phyloP scores from a whole-genome alignment of 2,113 vertebrate genomes.

The Pomatorhinus ruficollis region DNA sequence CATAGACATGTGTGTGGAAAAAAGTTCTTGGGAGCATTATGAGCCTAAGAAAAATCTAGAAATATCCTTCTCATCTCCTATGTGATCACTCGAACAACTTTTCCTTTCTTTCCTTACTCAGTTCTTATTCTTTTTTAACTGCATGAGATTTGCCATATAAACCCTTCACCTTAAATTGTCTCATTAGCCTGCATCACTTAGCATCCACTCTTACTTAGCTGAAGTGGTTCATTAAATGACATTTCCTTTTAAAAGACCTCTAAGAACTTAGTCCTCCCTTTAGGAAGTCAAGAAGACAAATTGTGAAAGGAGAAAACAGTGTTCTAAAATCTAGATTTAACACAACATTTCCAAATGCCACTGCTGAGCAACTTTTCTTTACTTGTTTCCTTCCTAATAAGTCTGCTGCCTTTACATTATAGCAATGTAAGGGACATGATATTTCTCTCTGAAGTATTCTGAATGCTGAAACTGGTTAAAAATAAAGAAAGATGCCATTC shows the following conservation, averaged over 20 bases:
- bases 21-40: neutral
- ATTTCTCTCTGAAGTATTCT: neutral
- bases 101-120: neutral
- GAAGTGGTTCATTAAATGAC: conserved; percentile 1
- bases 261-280: neutral
- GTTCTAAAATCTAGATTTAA: neutral
- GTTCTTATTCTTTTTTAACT: neutral
- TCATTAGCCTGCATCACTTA: conserved; percentile 10
- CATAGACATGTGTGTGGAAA: neutral
- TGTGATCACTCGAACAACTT: neutral
- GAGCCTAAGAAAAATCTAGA: neutral
- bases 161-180: neutral
- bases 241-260: neutral
- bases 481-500: neutral
- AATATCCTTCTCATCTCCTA: neutral
- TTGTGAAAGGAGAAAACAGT: neutral
- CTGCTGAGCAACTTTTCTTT: neutral
- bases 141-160: neutral
- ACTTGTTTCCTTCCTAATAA: neutral
- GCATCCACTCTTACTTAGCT: neutral
- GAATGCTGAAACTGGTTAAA: neutral
- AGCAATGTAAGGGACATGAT: neutral
- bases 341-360: neutral
- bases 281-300: neutral
- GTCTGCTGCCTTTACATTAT: neutral